Conservation (phyloP, 2,113 vertebrate species). For the Syngnathus typhle region DNA sequence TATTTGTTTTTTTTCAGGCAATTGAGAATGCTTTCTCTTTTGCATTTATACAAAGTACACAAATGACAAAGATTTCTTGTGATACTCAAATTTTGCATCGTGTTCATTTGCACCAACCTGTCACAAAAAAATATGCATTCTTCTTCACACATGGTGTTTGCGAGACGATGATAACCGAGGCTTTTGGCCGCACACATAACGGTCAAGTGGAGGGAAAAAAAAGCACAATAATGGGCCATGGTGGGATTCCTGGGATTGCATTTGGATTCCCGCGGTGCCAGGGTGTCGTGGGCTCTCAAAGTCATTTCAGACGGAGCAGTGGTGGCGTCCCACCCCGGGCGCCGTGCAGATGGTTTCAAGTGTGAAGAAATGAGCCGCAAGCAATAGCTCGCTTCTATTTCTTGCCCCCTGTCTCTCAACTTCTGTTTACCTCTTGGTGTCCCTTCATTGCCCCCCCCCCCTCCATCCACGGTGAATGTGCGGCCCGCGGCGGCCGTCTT, state of each 20-base stretch:
- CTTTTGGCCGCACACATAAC: conserved; percentile 22
- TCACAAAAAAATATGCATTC: too few species aligned
- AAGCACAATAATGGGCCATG: conserved; percentile 66
- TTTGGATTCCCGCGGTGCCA: conserved; percentile 69
- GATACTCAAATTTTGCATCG: too few species aligned
- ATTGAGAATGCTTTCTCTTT: too few species aligned
- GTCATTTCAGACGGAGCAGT: conserved; percentile 71
- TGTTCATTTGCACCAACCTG: background rate
- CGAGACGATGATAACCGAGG: background rate
- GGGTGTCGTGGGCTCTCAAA: conserved; percentile 66
- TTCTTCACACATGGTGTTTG: background rate
- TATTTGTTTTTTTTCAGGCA: too few species aligned
- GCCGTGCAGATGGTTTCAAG: conserved; percentile 75
- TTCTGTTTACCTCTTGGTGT: conserved; percentile 55
- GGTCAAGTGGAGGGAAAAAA: conserved; percentile 65
- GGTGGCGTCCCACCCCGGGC: conserved; percentile 73
- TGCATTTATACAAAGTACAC: too few species aligned
- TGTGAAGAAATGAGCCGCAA: conserved; percentile 75
- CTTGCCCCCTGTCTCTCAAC: conserved; percentile 27
- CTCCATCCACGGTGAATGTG: conserved; percentile 41
- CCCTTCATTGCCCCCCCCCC: conserved; percentile 22
- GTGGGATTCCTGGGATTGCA: conserved; percentile 71
- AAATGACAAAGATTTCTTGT: too few species aligned
- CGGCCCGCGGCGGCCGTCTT: conserved; percentile 64
- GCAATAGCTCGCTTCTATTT: conserved; percentile 58